Evolutionary conservation across 2,888 invertebrate genomes (phyloP), one percentile per base, ranked within the genome.

Genomic region (Melinopterus prodromus): DNA sequence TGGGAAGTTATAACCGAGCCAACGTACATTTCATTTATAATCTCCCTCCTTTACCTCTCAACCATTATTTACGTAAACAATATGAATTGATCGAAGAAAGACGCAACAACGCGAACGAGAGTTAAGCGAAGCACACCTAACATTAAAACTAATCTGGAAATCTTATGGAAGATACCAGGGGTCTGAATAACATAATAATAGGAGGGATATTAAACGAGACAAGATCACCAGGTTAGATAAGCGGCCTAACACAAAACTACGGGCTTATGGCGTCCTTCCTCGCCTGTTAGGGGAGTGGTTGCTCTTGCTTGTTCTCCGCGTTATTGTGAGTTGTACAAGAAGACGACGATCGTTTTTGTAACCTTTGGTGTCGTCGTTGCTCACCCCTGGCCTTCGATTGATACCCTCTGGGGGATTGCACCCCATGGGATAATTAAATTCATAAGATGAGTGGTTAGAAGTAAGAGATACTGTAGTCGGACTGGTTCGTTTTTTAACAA

Each of bases 161-260:
- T 83, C 83, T 83, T 81, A 80, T 80, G 76, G 76, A 80, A 80
- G 80, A 82, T 82, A 84, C 82, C 80, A 12, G 53, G 53, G 81
- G 83, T 82, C 83, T 83, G 82, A 83, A 84, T 84, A 84, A 82
- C 82, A 82, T 82, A 84, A 84, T 84, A 84, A 84, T 84, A 81
- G 83, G 80, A 80, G 83, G 80, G 83, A 83, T 83, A 84, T 83
- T 82, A 82, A 82, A 82, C 81, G 79, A 83, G 83, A 83, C 83
- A 83, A 84, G 84, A 84, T 84, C 81, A 82, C 83, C 80, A 81
- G 82, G 82, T 79, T 80, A 81, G 84, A 84, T 84, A 83, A 53
- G 82, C 78, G 81, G 76, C 77, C 81, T 83, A 53, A 82, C 82
- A 84, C 81, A 82, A 83, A 81, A 81, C 80, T 79, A 79, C 81